Evolutionary conservation across 1,140 invertebrate species (phyloP), one percentile per base, ranked within the genome.

Genomic region (Teleogryllus occipitalis): DNA sequence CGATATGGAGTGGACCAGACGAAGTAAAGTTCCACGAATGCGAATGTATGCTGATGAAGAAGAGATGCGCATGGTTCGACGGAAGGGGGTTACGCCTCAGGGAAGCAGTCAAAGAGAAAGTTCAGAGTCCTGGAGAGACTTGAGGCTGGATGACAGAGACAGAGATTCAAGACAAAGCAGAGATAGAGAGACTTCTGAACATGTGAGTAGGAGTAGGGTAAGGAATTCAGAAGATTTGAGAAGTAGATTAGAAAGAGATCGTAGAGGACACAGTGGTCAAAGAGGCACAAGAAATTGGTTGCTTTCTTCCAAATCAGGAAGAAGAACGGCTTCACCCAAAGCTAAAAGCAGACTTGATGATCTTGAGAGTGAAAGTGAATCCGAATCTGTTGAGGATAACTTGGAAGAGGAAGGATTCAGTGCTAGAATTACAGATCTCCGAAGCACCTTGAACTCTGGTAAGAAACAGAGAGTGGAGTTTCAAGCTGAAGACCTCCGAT

Each of bases 31-130:
- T 54, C 89, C 91, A 1, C 86, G 92, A 82, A 95, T 95, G 93
- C 88, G 93, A 84, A 96, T 96, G 94, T 93, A 93, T 85, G 94
- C 94, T n/a, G 94, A 96, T 87, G 94, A 95, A 83, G 92, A 94
- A 85, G 93, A 94, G 84, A 89, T 90, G 81, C 92, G 91, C 84
- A 87, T 88, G 21, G 78, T 81, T 76, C 82, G 88, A 85, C 54
- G 74, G 10, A 78, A 79, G 39, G 48, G 46, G 7, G 8, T 75
- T 54, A 8, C 48, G 21, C 21, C 15, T 27, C 72, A 73, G 15
- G 27, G 27, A 18, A 39, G 21, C 47, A 49, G 47, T 65, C 47
- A 49, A 22, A 72, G n/a, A 39, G 54, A 47, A 7, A 46, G 6
- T 15, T 27, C 21, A 12, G 39, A 46, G 21, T 10, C 21, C 74